Evolutionary conservation across 2,888 invertebrate genomes (phyloP).

Genomic region (Osmoderma eremita): DNA sequence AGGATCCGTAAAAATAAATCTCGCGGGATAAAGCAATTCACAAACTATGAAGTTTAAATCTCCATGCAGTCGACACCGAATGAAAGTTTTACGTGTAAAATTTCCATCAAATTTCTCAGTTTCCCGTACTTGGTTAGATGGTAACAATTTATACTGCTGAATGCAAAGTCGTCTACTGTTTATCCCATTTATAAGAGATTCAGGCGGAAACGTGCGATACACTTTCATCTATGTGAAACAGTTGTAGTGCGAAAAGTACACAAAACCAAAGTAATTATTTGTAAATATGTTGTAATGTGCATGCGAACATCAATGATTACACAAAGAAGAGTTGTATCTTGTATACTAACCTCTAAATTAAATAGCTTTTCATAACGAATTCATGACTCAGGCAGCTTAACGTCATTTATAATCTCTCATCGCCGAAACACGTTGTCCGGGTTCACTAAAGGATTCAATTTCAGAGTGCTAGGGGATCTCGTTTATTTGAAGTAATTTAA

Average conservation of each 20-base stretch:
- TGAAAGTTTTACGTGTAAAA: slow-evolving; percentile 20
- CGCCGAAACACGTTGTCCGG: not conserved
- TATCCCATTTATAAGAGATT: not conserved
- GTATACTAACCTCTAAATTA: not conserved
- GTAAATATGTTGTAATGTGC: too few relatives aligned
- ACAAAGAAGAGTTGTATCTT: too few relatives aligned
- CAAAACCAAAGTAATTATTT: too few relatives aligned
- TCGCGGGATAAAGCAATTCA: slow-evolving; percentile 28
- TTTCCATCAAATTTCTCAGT: slow-evolving; percentile 9
- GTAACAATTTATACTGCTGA: slow-evolving; percentile 10
- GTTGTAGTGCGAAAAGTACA: too few relatives aligned
- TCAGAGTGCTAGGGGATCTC: slow-evolving; percentile 15
- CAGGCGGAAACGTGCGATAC: slow-evolving; percentile 1
- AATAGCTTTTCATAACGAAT: not conserved
- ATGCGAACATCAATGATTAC: too few relatives aligned
- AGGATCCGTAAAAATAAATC: slow-evolving; percentile 22
- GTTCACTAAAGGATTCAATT: slow-evolving; percentile 29
- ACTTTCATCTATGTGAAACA: not conserved
- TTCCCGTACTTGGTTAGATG: not conserved
- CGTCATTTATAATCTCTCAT: slow-evolving; percentile 23
- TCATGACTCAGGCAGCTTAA: not conserved
- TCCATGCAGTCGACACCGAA: slow-evolving; percentile 12
- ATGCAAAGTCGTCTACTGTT: not conserved
- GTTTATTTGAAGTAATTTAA: slow-evolving; percentile 32
- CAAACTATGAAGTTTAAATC: slow-evolving; percentile 28